These are phyloP conservation scores for Epinephelus coioides DNA, from an alignment of 2,797 vertebrate genomes.

Conservation along the genomic window DNA sequence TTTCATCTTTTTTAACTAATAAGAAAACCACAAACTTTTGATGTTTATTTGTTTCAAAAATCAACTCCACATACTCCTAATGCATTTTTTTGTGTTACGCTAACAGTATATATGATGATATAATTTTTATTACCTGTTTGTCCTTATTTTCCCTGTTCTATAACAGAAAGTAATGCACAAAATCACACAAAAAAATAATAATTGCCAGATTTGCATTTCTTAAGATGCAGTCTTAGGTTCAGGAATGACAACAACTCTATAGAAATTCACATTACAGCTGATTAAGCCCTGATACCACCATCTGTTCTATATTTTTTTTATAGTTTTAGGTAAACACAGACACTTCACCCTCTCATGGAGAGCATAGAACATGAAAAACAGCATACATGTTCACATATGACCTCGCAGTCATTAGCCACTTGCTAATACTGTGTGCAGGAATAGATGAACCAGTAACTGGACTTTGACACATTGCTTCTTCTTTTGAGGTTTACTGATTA, in stretches of 20 bases:
- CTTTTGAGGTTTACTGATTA: slow-evolving; percentile 82
- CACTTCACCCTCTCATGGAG: background rate
- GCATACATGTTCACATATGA: slow-evolving; percentile 30
- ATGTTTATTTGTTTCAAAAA: background rate
- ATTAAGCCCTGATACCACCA: background rate
- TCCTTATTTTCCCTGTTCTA: background rate
- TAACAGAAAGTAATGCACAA: background rate
- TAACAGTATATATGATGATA: background rate
- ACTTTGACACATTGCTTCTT: slow-evolving; percentile 85
- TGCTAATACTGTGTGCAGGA: slow-evolving; percentile 45
- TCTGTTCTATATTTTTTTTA: background rate
- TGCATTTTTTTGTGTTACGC: background rate
- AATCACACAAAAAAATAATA: background rate
- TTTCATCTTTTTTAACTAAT: too few relatives aligned
- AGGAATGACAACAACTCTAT: background rate
- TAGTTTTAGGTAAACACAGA: background rate
- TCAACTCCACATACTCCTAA: background rate
- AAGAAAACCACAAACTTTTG: background rate
- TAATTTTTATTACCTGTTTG: background rate
- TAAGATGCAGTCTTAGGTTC: background rate
- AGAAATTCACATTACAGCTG: background rate
- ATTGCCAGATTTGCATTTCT: background rate
- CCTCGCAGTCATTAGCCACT: slow-evolving; percentile 59
- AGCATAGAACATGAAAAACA: slow-evolving; percentile 20
- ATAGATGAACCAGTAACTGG: slow-evolving; percentile 76